Base-by-base conservation (phyloP, 2,797 vertebrate genomes). In the Odontamblyopus rebecca region DNA sequence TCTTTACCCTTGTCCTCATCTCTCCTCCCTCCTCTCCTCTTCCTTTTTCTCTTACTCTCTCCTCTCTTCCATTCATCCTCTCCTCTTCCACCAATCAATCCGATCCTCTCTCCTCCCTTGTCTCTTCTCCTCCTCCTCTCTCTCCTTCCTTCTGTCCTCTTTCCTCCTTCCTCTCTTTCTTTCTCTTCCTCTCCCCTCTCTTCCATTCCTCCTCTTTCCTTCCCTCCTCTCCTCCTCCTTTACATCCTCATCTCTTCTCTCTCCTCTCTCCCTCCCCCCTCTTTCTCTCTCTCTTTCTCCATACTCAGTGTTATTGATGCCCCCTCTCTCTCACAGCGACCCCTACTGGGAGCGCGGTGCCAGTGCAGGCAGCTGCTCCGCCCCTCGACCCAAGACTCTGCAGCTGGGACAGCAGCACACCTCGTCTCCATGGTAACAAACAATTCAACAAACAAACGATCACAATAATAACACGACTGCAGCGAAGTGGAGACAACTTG, bases 391-490 rank as follows among this genome's bases (percentile, higher is more conserved):
- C 91, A 95, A 95, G 93, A 95, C 93, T 71, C 94, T 95, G 82
- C 94, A 95, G 92, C 93, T 95, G 86, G 93, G 92, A 90, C 94
- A 95, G 88, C 94, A 95, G 89, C 94, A 94, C 78, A 95, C 93
- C 90, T 94, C 94, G 74, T 95, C 94, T 71, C 94, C 94, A 94
- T 95, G 94, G 94, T 94, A 95, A 93, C 59, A 85, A 87, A 38
- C 18, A n/a, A 19, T 9, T 11, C 3, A 62, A 54, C 53, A 54
- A 23, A 54, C 51, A 7, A n/a, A 54, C 53, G n/a, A 7, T 16
- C 18, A 51, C 44, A 54, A n/a, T 6, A 56, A 56, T 6, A 56
- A 56, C 12, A 26, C 0, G 1, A n/a, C 53, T 54, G 7, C 19
- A 9, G 19, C 23, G 7, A 54, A 54, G 7, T 8, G 19, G 3